Evolutionary conservation across 2,113 vertebrate genomes (phyloP), one percentile per base, ranked within the genome.

Genomic region (Herpetotheres cachinnans): DNA sequence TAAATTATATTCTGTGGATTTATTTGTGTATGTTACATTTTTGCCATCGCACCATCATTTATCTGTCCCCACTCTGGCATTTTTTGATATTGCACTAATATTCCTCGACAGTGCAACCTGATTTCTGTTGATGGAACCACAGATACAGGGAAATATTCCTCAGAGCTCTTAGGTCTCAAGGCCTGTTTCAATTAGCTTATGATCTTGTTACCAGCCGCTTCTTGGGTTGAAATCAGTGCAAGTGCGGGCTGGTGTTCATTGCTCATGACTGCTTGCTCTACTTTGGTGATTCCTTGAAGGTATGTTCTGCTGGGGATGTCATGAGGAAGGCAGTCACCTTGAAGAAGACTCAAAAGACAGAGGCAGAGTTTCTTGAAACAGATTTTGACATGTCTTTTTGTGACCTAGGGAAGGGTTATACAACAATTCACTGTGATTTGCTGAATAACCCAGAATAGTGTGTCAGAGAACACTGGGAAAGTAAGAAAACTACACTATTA

Each of bases 51-150:
- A n/a, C 7, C 16, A 56, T 79, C 26, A 93, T 93, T 95, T 96
- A 71, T 92, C 63, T 93, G 58, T 90, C 47, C 80, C 16, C 29
- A 54, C 30, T 93, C 85, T 29, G 34, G 12, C 67, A 21, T 82
- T 91, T 96, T 80, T 91, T 96, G 38, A 77, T 82, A 82, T 90
- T 91, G 46, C 25, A 52, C 55, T 96, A 89, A 87, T 88, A 95
- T 86, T 98, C 58, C 52, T 96, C 91, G 65, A 71, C 70, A 94
- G 32, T 66, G 32, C 44, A 95, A 69, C 21, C 78, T 95, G 77
- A 96, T 97, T 97, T 97, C 65, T 97, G 97, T 86, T 96, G 84
- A 82, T 89, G 90, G 73, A 89, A 92, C 47, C 72, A 76, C 61
- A 96, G 54, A 79, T 94, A 34, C 79, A 97, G 69, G 30, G 54